phyloP scores from a whole-genome alignment of 2,113 vertebrate species.

The Sinocyclocheilus maitianheensis region DNA sequence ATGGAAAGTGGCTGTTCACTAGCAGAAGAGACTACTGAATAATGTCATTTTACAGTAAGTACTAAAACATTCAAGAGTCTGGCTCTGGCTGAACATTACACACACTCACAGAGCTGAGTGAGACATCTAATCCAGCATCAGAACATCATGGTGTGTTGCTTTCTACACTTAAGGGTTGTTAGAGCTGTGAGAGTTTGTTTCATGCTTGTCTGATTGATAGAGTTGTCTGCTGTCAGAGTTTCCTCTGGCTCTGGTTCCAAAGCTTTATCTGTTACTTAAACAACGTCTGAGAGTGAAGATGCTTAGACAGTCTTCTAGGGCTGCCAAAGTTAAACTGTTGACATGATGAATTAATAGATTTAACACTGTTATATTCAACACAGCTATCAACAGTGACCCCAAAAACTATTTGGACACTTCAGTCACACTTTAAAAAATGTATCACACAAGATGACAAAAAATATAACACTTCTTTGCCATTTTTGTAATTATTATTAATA shows the following conservation, averaged over 20 bases:
- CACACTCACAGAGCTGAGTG: background rate
- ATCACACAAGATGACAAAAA: background rate
- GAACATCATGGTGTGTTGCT: constrained; percentile 27
- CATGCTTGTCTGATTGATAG: constrained; percentile 42
- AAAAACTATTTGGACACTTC: no score
- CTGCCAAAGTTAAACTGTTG: background rate
- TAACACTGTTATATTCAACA: background rate
- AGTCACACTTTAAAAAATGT: no score
- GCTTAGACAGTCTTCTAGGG: no score
- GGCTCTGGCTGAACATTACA: background rate
- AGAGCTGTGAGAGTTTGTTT: constrained; percentile 36
- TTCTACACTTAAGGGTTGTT: constrained; percentile 38
- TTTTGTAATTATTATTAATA: background rate
- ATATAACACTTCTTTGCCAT: background rate
- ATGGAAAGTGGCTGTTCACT: background rate
- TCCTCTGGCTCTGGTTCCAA: background rate
- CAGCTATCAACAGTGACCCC: background rate
- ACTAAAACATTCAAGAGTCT: constrained; percentile 2
- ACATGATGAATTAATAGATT: background rate
- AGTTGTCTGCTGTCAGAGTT: constrained; percentile 29
- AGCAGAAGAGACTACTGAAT: background rate
- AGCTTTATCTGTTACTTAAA: background rate
- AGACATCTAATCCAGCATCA: constrained; percentile 23
- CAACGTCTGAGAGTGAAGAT: background rate
- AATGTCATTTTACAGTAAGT: background rate